Conservation (phyloP, 2,797 vertebrate species). For the Pangasius macronema region DNA sequence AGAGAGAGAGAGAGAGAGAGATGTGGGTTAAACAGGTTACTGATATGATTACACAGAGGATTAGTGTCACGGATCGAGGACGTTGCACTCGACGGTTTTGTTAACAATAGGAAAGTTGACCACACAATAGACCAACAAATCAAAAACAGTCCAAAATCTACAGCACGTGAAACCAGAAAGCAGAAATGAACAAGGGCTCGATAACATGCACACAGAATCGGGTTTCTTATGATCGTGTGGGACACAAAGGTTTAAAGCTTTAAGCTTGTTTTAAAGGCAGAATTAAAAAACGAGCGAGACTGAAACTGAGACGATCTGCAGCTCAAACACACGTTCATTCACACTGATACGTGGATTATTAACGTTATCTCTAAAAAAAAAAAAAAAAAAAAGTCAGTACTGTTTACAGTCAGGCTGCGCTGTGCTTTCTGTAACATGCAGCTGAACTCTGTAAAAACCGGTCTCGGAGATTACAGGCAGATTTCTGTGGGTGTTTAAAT, state of each 20-base stretch:
- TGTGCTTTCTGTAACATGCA: not conserved
- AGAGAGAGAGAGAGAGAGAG: not conserved
- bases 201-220: not conserved
- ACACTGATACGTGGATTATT: not conserved
- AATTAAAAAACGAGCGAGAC: not conserved
- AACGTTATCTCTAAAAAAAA: not conserved
- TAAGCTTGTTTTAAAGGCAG: not conserved
- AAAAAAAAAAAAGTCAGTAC: not conserved
- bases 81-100: not conserved
- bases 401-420: not conserved
- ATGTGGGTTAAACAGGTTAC: not conserved
- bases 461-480: not conserved
- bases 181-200: not conserved
- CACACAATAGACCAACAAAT: not conserved
- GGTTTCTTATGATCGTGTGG: not conserved
- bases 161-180: not conserved
- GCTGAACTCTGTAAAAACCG: not conserved
- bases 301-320: not conserved
- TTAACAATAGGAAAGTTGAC: not conserved
- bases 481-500: not conserved
- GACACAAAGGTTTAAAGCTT: not conserved
- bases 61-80: slow-evolving; percentile 6
- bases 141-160: not conserved
- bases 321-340: not conserved
- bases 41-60: not conserved